These are phyloP conservation scores for Diplodus sargus DNA, from an alignment of 2,797 vertebrate species.

Conservation along the genomic window DNA sequence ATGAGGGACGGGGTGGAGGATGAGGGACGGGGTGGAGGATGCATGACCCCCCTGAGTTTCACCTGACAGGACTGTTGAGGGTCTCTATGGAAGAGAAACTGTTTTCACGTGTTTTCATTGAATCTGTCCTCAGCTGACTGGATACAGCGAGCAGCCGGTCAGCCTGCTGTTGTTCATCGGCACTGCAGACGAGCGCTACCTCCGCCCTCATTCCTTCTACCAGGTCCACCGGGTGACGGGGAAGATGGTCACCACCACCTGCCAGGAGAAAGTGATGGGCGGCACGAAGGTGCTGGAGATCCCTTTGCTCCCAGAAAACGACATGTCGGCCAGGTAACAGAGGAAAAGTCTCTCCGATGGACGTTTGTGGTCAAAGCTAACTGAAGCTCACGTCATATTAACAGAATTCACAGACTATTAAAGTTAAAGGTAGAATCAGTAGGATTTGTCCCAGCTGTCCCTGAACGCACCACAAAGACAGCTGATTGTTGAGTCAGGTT, in stretches of 20 bases:
- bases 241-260: conserved; percentile 93
- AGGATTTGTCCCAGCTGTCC: too few relatives aligned
- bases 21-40: neutral
- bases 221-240: conserved; percentile 98
- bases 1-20: too few relatives aligned
- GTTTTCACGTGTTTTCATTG: neutral
- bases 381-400: too few relatives aligned
- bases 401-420: too few relatives aligned
- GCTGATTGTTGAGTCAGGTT: too few relatives aligned
- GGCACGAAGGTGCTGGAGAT: conserved; percentile 94
- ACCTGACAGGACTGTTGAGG: neutral
- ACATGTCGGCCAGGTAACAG: conserved; percentile 93
- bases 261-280: conserved; percentile 90
- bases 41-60: neutral
- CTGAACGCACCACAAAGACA: too few relatives aligned
- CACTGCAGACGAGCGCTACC: conserved; percentile 92
- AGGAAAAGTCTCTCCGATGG: too few relatives aligned
- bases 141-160: conserved; percentile 90
- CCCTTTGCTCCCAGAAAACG: conserved; percentile 93
- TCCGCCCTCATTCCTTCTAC: conserved; percentile 96
- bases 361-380: too few relatives aligned
- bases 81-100: neutral
- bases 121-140: conserved; percentile 84
- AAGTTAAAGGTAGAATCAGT: too few relatives aligned
- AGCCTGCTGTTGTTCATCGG: conserved; percentile 95